These are phyloP conservation scores for Hemicentrotus pulcherrimus DNA, from an alignment of 35 echinoderm and acorn worm genomes.

Conservation along the genomic window DNA sequence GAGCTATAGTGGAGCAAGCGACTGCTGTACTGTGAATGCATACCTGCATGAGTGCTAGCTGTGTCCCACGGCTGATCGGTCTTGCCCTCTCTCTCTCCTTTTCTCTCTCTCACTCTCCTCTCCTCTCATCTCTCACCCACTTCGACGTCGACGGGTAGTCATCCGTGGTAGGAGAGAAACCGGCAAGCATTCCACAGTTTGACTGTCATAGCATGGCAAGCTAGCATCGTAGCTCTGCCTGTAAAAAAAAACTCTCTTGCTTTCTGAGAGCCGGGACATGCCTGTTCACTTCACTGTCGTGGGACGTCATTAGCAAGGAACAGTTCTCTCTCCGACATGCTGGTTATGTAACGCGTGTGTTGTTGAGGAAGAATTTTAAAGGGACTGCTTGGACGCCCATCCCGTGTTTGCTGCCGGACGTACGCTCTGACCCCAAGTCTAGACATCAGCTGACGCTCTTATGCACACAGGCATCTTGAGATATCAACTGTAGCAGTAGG, in stretches of 20 bases:
- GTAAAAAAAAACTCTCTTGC: background rate
- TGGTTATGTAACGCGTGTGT: background rate
- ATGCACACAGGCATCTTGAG: background rate
- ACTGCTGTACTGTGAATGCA: background rate
- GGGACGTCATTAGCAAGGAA: background rate
- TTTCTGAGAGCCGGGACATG: background rate
- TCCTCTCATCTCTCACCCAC: background rate
- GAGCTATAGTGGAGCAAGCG: slow-evolving; percentile 3
- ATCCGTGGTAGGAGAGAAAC: background rate
- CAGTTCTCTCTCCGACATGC: slow-evolving; percentile 7
- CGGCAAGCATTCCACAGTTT: slow-evolving; percentile 35
- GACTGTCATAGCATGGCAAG: background rate
- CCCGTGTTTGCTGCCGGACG: background rate
- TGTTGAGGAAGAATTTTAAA: background rate
- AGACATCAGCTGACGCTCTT: background rate
- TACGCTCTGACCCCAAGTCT: background rate
- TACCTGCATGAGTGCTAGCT: background rate
- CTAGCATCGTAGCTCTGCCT: background rate
- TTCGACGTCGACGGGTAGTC: slow-evolving; percentile 5
- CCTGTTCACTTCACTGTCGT: background rate
- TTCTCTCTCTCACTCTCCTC: background rate
- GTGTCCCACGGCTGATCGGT: background rate
- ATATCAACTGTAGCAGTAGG: background rate
- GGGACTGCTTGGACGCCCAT: background rate
- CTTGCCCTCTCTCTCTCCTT: slow-evolving; percentile 4